Base-by-base conservation (phyloP, 2,888 invertebrate species). In the Habrosyne pyritoides region DNA sequence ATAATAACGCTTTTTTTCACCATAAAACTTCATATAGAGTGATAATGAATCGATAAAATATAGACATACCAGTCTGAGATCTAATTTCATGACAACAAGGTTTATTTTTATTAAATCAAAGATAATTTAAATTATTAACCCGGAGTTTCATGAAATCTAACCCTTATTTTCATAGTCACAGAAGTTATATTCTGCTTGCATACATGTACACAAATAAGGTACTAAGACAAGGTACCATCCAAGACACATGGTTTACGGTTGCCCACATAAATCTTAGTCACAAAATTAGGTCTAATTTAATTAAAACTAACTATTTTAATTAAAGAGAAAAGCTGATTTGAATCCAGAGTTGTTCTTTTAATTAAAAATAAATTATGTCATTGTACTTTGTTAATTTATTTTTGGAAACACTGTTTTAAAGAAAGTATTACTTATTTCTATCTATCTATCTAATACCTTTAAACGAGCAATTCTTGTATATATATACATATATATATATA, bases 181-280 rank as follows among this genome's bases (percentile, higher is more conserved):
- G 42, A 42, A 5, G 8, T n/a, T 8, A 42, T n/a, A 8, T 18
- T 18, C 18, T 42, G 18, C 18, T 42, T 42, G 18, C 42, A 42
- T 42, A 42, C 1, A 42, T 18, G 8, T 8, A n/a, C n/a, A n/a
- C n/a, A 8, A n/a, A 33, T n/a, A 5, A 26, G 10, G 12, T 26
- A 26, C 4, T 10, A 10, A 24, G 28, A 24, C 12, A 12, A 21
- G 21, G 26, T 14, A 42, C 18, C 24, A 24, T 47, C 21, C 30
- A 50, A 28, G 28, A 42, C 18, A 8, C 8, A 42, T 42, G 42
- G 14, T 18, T 36, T 42, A 24, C 14, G 14, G 42, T 42, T 47
- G 14, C 28, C 50, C 14, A n/a, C 21, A 50, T 50, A 10, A 10
- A 50, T 50, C 50, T 50, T 50, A 50, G 30, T 50, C 50, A 10